Evolutionary conservation across 2,797 vertebrate genomes (phyloP).

Genomic region (Pseudomugil gertrudae): DNA sequence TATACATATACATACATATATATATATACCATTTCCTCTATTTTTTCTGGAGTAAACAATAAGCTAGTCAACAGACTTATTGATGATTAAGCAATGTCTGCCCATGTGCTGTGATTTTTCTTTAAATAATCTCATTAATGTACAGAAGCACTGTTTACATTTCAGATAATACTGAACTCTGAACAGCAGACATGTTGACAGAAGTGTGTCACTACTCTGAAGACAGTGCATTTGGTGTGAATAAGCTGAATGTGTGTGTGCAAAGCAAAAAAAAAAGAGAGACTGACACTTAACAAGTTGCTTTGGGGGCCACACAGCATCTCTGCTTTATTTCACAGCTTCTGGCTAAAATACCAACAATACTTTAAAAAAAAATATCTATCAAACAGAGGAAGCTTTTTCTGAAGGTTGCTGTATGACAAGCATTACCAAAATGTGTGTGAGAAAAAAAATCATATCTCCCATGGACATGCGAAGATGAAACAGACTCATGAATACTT

Average conservation of each 20-base stretch:
- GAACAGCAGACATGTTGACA: constrained; percentile 14
- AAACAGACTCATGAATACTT: constrained; percentile 52
- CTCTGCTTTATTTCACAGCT: constrained; percentile 65
- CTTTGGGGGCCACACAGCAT: constrained; percentile 51
- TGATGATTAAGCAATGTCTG: background rate
- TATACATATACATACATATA: too few relatives aligned
- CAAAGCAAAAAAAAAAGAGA: constrained; percentile 26
- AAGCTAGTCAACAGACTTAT: background rate
- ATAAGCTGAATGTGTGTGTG: constrained; percentile 7
- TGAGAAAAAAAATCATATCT: constrained; percentile 52
- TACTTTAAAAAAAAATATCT: constrained; percentile 24
- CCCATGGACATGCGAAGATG: constrained; percentile 58
- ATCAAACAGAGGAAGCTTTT: constrained; percentile 38
- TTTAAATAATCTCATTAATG: too few relatives aligned
- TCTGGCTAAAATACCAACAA: constrained; percentile 41
- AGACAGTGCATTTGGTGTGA: constrained; percentile 15
- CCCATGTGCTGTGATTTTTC: too few relatives aligned
- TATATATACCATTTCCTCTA: too few relatives aligned
- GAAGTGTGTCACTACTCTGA: constrained; percentile 16
- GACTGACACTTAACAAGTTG: constrained; percentile 35
- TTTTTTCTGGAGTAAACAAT: too few relatives aligned
- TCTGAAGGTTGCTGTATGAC: constrained; percentile 58
- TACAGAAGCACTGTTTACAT: constrained; percentile 16
- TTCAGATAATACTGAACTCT: constrained; percentile 4
- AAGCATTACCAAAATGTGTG: constrained; percentile 26